These are phyloP conservation scores for Synergus gifuensis DNA, from an alignment of 2,888 invertebrate species.

Conservation along the genomic window DNA sequence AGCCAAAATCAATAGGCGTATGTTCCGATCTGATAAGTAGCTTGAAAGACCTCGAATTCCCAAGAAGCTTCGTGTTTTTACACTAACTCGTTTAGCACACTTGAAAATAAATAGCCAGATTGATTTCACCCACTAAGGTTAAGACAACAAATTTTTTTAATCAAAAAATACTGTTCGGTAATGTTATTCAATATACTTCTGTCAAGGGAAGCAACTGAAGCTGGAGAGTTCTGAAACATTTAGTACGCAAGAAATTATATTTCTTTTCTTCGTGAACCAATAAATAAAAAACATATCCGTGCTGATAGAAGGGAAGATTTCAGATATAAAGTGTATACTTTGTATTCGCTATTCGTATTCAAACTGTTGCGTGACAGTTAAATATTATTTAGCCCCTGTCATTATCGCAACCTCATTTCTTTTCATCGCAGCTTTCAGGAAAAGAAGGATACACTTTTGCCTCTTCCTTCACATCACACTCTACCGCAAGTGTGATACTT, in stretches of 20 bases:
- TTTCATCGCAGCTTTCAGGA: neutral
- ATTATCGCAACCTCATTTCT: conserved; percentile 13
- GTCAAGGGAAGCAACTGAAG: neutral
- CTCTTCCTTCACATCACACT: conserved; percentile 19
- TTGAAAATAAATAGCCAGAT: neutral
- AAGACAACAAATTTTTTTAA: neutral
- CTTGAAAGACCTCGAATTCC: conserved; percentile 23
- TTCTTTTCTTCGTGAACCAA: neutral
- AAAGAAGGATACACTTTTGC: conserved; percentile 28
- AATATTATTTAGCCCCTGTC: conserved; percentile 13
- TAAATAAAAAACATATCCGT: neutral
- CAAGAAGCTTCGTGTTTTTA: conserved; percentile 15
- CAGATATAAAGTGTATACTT: conserved; percentile 9
- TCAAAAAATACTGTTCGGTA: neutral
- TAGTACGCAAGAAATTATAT: neutral
- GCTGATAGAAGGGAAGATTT: neutral
- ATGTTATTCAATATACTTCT: neutral
- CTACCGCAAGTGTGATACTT: conserved; percentile 18
- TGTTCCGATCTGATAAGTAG: conserved; percentile 49
- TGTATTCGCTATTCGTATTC: neutral
- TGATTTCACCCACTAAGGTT: neutral
- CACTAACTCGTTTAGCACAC: neutral
- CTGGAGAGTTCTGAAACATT: neutral
- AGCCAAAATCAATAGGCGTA: conserved; percentile 45
- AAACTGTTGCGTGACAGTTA: conserved; percentile 23